Conservation (phyloP, 1,140 invertebrate genomes). For the Sminthurinus signatus region DNA sequence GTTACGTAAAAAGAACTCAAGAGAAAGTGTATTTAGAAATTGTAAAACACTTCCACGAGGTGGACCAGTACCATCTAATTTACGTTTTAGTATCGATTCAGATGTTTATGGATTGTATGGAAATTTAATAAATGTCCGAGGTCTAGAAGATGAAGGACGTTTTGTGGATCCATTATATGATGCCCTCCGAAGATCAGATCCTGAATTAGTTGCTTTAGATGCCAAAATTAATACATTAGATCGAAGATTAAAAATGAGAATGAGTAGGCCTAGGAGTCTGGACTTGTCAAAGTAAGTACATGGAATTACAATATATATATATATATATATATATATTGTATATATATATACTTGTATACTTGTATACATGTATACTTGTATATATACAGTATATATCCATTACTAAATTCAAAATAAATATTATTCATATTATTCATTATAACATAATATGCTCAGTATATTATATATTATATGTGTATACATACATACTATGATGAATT, state of each 20-base stretch:
- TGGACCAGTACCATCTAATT: slow-evolving; percentile 50
- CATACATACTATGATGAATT: too few relatives aligned
- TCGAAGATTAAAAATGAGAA: slow-evolving; percentile 68
- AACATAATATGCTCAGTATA: too few relatives aligned
- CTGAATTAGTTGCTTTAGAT: slow-evolving; percentile 71
- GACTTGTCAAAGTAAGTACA: slow-evolving; percentile 72
- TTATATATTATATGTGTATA: too few relatives aligned
- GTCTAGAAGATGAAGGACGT: slow-evolving; percentile 70
- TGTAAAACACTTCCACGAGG: slow-evolving; percentile 71
- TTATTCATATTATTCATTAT: too few relatives aligned
- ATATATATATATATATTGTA: too few relatives aligned
- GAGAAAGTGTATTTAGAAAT: slow-evolving; percentile 48
- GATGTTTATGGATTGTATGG: slow-evolving; percentile 85
- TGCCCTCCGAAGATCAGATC: slow-evolving; percentile 66
- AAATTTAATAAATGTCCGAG: slow-evolving; percentile 80
- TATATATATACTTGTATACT: too few relatives aligned
- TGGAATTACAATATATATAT: too few relatives aligned
- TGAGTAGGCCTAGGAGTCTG: slow-evolving; percentile 66
- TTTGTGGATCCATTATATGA: slow-evolving; percentile 63
- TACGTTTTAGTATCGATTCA: slow-evolving; percentile 48
- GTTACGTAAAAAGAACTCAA: slow-evolving; percentile 40
- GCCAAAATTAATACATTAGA: slow-evolving; percentile 68
- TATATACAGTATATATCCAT: too few relatives aligned
- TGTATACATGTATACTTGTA: too few relatives aligned
- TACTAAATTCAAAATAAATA: too few relatives aligned